Conservation (phyloP, 2,888 invertebrate species). For the Acrobasis suavella region DNA sequence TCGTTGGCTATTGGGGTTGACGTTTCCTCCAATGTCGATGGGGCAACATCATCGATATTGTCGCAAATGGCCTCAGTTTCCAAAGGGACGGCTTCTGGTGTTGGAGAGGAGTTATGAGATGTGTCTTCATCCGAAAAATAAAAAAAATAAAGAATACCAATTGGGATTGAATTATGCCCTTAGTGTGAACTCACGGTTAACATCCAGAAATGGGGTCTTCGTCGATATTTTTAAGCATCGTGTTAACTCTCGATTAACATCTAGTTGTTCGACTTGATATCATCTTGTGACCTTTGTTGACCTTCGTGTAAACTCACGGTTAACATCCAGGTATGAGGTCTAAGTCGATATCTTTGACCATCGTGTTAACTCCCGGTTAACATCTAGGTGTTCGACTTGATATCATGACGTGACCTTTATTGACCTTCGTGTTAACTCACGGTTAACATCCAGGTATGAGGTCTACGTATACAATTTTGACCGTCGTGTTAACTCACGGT, state of each 20-base stretch:
- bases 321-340: slow-evolving; percentile 1
- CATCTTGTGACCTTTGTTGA: neutral
- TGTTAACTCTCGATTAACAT: too few relatives aligned
- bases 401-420: neutral
- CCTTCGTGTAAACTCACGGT: slow-evolving; percentile 12
- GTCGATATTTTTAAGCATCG: too few relatives aligned
- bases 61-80: neutral
- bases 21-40: slow-evolving; percentile 19
- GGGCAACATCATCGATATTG: slow-evolving; percentile 3
- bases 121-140: neutral
- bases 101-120: too few relatives aligned
- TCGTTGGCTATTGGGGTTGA: slow-evolving; percentile 1
- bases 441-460: neutral
- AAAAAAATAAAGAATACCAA: too few relatives aligned
- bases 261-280: neutral
- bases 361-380: slow-evolving; percentile 21
- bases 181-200: too few relatives aligned
- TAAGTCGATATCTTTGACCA: neutral
- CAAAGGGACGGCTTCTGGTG: too few relatives aligned
- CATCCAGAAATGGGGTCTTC: too few relatives aligned
- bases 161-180: too few relatives aligned
- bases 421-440: slow-evolving; percentile 7
- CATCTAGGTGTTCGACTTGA: slow-evolving; percentile 7
- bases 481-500: neutral
- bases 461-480: neutral